Percentiles rank a stretch among this genome's conserved stretches.
phyloP scores from a whole-genome alignment of 2,797 vertebrate genomes.

The Moxostoma hubbsi region DNA sequence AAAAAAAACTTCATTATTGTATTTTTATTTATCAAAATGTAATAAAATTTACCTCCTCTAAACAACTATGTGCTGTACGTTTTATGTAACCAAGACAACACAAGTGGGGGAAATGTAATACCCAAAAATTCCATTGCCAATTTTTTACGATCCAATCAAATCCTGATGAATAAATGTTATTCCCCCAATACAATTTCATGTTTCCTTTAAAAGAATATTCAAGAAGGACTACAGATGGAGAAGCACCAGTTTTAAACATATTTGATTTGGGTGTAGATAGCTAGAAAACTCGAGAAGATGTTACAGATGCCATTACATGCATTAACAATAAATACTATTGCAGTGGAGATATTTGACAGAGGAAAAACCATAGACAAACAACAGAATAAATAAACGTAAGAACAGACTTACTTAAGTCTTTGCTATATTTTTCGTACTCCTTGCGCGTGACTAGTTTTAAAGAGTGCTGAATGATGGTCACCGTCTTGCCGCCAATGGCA shows the following conservation, averaged over 20 bases:
- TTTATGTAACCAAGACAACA: too few relatives aligned
- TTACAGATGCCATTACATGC: too few relatives aligned
- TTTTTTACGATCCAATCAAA: not conserved
- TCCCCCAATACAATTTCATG: too few relatives aligned
- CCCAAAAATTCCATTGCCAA: too few relatives aligned
- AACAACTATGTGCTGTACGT: too few relatives aligned
- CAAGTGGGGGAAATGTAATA: too few relatives aligned
- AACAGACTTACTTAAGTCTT: slow-evolving; percentile 83
- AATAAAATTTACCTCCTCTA: too few relatives aligned
- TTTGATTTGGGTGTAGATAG: not conserved
- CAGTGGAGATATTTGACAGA: not conserved
- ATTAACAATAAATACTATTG: too few relatives aligned
- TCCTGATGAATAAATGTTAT: not conserved
- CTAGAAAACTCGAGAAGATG: not conserved
- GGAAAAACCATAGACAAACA: not conserved
- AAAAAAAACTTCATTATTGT: too few relatives aligned
- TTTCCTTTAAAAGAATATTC: not conserved
- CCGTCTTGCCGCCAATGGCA: slow-evolving; percentile 76
- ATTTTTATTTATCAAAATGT: too few relatives aligned
- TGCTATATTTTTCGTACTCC: slow-evolving; percentile 83
- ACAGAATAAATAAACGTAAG: not conserved
- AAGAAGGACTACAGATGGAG: not conserved
- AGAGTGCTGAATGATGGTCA: slow-evolving; percentile 82
- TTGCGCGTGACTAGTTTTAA: slow-evolving; percentile 79
- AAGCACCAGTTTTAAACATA: not conserved